phyloP scores from a whole-genome alignment of 2,113 vertebrate species.

The Entelurus aequoreus region DNA sequence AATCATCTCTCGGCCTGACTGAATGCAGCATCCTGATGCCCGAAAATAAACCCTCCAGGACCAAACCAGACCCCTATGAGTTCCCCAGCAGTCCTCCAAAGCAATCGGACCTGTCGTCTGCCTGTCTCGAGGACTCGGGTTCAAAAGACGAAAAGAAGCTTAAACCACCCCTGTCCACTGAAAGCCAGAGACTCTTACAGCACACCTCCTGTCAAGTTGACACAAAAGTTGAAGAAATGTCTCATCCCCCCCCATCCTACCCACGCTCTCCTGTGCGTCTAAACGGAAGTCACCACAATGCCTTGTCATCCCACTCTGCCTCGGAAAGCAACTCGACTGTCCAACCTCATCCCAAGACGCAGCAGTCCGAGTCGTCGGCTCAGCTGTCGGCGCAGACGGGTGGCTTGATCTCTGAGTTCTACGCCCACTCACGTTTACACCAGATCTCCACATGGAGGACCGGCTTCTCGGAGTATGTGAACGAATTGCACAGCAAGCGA shows the following conservation, averaged over 20 bases:
- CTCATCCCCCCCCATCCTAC: slow-evolving; percentile 25
- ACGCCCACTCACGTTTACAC: slow-evolving; percentile 90
- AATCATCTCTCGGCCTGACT: slow-evolving; percentile 35
- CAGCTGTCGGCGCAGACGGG: slow-evolving; percentile 72
- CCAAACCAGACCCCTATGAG: slow-evolving; percentile 47
- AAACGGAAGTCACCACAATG: slow-evolving; percentile 86
- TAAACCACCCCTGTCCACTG: slow-evolving; percentile 24
- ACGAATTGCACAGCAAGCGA: slow-evolving; percentile 81
- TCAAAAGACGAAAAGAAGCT: slow-evolving; percentile 19
- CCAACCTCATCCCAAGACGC: slow-evolving; percentile 69
- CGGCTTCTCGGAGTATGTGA: slow-evolving; percentile 92
- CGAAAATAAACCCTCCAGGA: slow-evolving; percentile 31
- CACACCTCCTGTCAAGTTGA: slow-evolving; percentile 13
- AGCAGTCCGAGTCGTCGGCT: slow-evolving; percentile 43
- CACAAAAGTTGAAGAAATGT: slow-evolving; percentile 25
- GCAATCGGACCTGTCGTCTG: slow-evolving; percentile 19
- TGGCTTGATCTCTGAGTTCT: slow-evolving; percentile 89
- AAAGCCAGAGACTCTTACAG: slow-evolving; percentile 17
- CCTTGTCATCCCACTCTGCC: slow-evolving; percentile 74
- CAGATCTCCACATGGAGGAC: slow-evolving; percentile 95
- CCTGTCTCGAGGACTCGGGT: slow-evolving; percentile 19
- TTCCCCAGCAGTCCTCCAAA: slow-evolving; percentile 60
- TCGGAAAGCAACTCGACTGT: slow-evolving; percentile 27
- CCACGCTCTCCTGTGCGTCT: slow-evolving; percentile 76
- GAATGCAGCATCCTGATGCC: slow-evolving; percentile 28